phyloP scores from a whole-genome alignment of 2,113 vertebrate genomes.

The Orthonyx spaldingii region DNA sequence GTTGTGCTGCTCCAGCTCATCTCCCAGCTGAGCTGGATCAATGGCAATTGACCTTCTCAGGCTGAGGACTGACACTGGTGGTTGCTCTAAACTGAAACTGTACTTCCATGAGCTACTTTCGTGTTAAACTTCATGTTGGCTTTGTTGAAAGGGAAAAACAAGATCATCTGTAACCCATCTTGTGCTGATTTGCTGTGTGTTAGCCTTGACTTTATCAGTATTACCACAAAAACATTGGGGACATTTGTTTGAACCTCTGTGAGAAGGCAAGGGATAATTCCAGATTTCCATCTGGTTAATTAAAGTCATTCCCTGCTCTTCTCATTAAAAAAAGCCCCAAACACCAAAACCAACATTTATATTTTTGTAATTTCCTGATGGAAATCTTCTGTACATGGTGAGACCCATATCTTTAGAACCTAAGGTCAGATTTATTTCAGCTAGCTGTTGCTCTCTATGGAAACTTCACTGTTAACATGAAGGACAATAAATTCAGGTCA shows the following conservation, averaged over 20 bases:
- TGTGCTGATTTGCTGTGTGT: not conserved
- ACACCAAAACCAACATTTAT: not conserved
- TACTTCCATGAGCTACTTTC: not conserved
- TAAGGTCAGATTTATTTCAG: not conserved
- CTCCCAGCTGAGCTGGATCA: not conserved
- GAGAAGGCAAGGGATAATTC: not conserved
- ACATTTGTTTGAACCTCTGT: not conserved
- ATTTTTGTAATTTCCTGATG: not conserved
- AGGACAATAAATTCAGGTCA: not conserved
- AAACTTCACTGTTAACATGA: not conserved
- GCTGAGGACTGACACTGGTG: not conserved
- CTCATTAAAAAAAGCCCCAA: not conserved
- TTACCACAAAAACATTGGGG: not conserved
- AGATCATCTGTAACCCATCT: not conserved
- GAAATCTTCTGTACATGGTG: not conserved
- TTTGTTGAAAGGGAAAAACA: not conserved
- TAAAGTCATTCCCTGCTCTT: not conserved
- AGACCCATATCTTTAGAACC: not conserved
- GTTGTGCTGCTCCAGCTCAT: not conserved
- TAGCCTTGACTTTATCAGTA: not conserved
- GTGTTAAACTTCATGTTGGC: not conserved
- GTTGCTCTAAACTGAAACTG: not conserved
- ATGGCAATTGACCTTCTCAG: not conserved
- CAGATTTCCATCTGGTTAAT: not conserved
- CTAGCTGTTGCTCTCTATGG: not conserved